phyloP scores from a whole-genome alignment of 2,113 vertebrate species.

The Saccopteryx bilineata region DNA sequence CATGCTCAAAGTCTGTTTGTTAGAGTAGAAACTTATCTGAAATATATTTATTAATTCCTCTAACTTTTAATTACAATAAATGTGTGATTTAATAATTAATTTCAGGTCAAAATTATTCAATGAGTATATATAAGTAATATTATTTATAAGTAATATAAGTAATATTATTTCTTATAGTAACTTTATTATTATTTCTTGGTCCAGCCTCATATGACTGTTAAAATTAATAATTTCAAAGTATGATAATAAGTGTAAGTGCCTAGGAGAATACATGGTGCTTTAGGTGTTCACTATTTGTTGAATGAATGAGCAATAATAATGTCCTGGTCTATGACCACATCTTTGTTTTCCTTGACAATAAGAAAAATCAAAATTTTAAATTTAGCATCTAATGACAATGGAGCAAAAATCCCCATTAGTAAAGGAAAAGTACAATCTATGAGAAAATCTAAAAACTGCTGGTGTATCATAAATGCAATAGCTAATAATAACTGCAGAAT shows the following conservation, averaged over 20 bases:
- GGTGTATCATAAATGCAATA: neutral
- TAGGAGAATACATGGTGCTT: neutral
- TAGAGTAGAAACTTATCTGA: neutral
- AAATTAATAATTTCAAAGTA: neutral
- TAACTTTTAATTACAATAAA: conserved; percentile 6
- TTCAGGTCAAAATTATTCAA: conserved; percentile 15
- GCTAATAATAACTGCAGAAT: neutral
- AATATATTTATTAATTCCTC: neutral
- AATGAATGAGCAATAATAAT: neutral
- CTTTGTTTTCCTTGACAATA: neutral
- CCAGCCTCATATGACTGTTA: neutral
- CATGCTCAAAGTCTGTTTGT: neutral
- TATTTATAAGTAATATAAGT: too few species aligned
- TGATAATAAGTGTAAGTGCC: neutral
- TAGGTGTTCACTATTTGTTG: neutral
- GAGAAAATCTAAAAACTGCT: neutral
- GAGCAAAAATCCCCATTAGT: neutral
- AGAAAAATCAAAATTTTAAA: neutral
- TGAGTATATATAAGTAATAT: too few species aligned
- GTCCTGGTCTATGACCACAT: neutral
- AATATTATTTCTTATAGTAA: neutral
- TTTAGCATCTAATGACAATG: neutral
- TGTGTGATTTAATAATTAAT: neutral
- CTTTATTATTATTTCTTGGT: neutral
- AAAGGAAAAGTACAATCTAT: neutral